These are phyloP conservation scores for Hoplostethus atlanticus DNA, from an alignment of 2,797 vertebrate genomes.

Conservation along the genomic window DNA sequence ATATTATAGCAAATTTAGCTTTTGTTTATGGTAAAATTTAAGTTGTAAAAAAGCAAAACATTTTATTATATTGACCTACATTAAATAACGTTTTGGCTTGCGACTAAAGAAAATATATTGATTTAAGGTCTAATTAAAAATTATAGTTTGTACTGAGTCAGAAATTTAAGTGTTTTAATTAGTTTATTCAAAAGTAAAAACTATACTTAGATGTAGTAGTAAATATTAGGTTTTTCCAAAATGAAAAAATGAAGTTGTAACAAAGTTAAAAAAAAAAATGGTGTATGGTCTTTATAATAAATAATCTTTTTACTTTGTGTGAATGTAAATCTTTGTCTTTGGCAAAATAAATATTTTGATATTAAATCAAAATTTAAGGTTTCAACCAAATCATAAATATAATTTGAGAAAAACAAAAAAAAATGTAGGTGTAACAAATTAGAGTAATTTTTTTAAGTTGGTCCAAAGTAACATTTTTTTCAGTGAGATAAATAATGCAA, in stretches of 20 bases:
- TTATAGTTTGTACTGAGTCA: no score
- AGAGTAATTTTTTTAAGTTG: not conserved
- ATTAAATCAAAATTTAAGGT: not conserved
- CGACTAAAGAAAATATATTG: no score
- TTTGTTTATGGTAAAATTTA: not conserved
- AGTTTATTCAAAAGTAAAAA: constrained; percentile 9
- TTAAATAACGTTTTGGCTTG: no score
- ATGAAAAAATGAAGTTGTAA: constrained; percentile 9
- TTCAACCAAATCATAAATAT: constrained; percentile 9
- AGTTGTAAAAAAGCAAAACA: no score
- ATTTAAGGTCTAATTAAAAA: no score
- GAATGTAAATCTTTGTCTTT: not conserved
- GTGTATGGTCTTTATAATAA: not conserved
- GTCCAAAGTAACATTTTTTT: no score
- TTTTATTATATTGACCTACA: no score
- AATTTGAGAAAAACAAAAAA: not conserved
- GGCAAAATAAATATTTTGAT: not conserved
- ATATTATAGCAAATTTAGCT: constrained; percentile 1
- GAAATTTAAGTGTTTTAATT: no score
- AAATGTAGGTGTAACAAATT: constrained; percentile 1
- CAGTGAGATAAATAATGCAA: no score
- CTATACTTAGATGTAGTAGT: not conserved
- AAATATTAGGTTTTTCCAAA: constrained; percentile 3
- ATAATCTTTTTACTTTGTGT: constrained; percentile 1
- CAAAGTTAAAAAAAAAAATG: not conserved